Evolutionary conservation across 2,888 invertebrate species (phyloP).

Genomic region (Rhimphoctona megacephalus): DNA sequence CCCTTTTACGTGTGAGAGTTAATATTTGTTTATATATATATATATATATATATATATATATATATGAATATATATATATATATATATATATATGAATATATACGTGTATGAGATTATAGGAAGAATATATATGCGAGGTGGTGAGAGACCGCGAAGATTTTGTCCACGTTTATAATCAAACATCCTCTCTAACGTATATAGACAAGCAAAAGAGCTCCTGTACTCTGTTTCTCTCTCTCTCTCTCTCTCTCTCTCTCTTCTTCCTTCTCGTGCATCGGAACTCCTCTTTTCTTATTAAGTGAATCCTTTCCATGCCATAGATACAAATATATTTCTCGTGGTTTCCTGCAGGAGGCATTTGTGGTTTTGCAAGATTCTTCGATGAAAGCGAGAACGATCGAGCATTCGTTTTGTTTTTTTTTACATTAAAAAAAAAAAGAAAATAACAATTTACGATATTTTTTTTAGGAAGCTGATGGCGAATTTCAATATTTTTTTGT

Average conservation of each 20-base stretch:
- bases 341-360: conserved; percentile 47
- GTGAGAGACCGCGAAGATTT: conserved; percentile 53
- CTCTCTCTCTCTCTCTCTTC: not conserved
- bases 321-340: conserved; percentile 39
- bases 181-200: conserved; percentile 7
- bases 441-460: not conserved
- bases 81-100: not conserved
- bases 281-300: conserved; percentile 32
- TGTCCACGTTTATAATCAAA: conserved; percentile 55
- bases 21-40: not conserved
- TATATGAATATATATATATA: not conserved
- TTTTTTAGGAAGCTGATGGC: not conserved
- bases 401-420: conserved; percentile 1
- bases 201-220: conserved; percentile 26
- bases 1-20: conserved; percentile 21
- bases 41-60: not conserved
- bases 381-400: conserved; percentile 49
- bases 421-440: not conserved
- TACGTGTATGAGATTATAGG: conserved; percentile 1
- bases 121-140: conserved; percentile 23
- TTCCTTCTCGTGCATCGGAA: conserved; percentile 18
- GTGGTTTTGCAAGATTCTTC: conserved; percentile 40
- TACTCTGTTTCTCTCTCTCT: not conserved
- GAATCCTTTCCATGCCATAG: not conserved
- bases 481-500: not conserved